Evolutionary conservation across 1,140 invertebrate species (phyloP), one percentile per base, ranked within the genome.

Genomic region (Zophobas atratus): DNA sequence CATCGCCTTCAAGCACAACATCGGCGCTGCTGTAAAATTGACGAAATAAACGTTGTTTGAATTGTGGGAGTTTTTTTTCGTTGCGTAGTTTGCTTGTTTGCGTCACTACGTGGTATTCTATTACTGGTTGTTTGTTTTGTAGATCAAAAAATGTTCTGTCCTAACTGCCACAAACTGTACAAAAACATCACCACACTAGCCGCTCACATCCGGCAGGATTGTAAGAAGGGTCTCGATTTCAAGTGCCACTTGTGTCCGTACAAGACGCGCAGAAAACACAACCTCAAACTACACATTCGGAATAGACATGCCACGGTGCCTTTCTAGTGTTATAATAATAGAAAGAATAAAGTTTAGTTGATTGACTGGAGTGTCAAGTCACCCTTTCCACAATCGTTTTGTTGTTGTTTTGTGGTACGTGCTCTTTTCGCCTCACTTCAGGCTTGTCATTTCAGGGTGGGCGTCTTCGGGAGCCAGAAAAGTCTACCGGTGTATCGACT

Each of bases 141-240:
- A 60, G 55, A 46, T 75, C 4, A 56, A 57, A 60, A 49, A 46
- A 48, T 57, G 32, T 46, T 55, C 39, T 75, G 73, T 75, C 55
- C 55, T 46, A 60, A 32, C 46, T 75, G 73, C 57, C 38, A 46
- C 1, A 75, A 75, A 53, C 33, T 46, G 55, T 75, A 60, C 55
- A 75, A 75, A 60, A 75, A 75, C 46, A 75, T 60, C 6, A 43
- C 55, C 33, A 60, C 73, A n/a, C 38, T 75, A n/a, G 57, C 32
- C 20, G 41, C 55, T 43, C 73, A 75, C 33, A 39, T 60, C n/a
- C 39, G 73, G 2, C 73, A 60, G 36, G 73, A 75, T 33, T 75
- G 73, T 39, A 60, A 60, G 35, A 75, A 39, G 60, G 46, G 48
- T 35, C 55, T 56, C 8, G 48, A 60, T 38, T 46, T 36, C 73